phyloP scores from a whole-genome alignment of 2,888 invertebrate species.

The Lysandra coridon region DNA sequence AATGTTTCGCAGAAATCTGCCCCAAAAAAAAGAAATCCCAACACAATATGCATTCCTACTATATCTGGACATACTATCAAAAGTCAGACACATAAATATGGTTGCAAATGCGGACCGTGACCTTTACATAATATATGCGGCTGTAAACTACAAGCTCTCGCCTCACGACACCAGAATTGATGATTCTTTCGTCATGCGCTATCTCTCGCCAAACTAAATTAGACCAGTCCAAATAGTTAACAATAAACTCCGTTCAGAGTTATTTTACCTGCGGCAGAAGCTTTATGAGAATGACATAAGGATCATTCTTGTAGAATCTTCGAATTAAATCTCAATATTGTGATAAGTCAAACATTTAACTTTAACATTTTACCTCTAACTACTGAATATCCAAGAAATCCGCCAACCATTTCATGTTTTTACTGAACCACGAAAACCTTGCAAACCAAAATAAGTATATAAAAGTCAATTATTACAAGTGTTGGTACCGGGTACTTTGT shows the following conservation, averaged over 20 bases:
- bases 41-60: background rate
- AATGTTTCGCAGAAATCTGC: too few relatives aligned
- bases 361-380: background rate
- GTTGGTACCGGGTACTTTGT: too few relatives aligned
- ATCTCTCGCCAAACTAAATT: constrained; percentile 14
- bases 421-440: background rate
- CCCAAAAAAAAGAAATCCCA: too few relatives aligned
- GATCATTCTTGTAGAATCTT: background rate
- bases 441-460: background rate
- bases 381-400: background rate
- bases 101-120: constrained; percentile 1
- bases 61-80: background rate
- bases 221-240: background rate
- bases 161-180: background rate
- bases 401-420: background rate
- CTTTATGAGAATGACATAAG: background rate
- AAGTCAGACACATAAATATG: background rate
- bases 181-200: constrained; percentile 1
- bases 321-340: background rate
- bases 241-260: background rate
- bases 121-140: constrained; percentile 20
- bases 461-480: too few relatives aligned
- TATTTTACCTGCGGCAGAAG: background rate
- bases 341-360: too few relatives aligned
- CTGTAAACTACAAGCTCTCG: background rate